A percentile compares a stretch with the other conserved stretches of the same genome.
These are phyloP conservation scores for Spisula solida DNA, from an alignment of 2,888 invertebrate genomes.

Conservation along the genomic window DNA sequence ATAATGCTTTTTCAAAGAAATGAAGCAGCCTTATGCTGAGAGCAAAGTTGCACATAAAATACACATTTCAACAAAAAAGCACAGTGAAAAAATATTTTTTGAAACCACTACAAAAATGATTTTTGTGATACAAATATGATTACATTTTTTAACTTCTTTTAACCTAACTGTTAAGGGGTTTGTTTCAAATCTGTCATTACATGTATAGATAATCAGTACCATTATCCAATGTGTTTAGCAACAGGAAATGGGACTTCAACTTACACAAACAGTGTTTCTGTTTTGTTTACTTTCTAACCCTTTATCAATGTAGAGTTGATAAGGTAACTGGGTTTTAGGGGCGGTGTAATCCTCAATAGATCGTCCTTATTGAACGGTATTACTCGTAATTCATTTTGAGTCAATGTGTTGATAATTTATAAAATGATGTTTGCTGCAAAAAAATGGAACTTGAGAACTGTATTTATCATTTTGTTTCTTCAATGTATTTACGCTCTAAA, in stretches of 20 bases:
- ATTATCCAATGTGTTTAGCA: background rate
- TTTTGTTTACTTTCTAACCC: slow-evolving; percentile 20
- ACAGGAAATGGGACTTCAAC: slow-evolving; percentile 16
- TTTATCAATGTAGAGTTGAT: slow-evolving; percentile 16
- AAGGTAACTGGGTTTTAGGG: background rate
- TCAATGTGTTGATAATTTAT: background rate
- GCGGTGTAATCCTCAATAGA: no score
- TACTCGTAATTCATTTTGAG: no score
- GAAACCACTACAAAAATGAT: background rate
- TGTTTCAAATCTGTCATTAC: background rate
- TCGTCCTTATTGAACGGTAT: no score
- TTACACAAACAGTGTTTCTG: background rate
- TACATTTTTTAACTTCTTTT: background rate
- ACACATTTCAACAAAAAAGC: no score
- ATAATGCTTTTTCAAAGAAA: no score
- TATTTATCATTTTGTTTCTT: background rate
- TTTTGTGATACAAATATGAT: background rate
- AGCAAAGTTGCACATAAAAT: no score
- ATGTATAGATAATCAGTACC: background rate
- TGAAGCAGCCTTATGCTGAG: no score
- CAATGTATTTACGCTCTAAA: no score
- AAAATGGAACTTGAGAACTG: background rate
- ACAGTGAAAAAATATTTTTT: no score
- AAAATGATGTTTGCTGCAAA: background rate
- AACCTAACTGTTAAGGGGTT: background rate